Percentiles rank a stretch among this genome's conserved stretches.
phyloP scores from a whole-genome alignment of 2,797 vertebrate species.

The Sandelia bainsii region DNA sequence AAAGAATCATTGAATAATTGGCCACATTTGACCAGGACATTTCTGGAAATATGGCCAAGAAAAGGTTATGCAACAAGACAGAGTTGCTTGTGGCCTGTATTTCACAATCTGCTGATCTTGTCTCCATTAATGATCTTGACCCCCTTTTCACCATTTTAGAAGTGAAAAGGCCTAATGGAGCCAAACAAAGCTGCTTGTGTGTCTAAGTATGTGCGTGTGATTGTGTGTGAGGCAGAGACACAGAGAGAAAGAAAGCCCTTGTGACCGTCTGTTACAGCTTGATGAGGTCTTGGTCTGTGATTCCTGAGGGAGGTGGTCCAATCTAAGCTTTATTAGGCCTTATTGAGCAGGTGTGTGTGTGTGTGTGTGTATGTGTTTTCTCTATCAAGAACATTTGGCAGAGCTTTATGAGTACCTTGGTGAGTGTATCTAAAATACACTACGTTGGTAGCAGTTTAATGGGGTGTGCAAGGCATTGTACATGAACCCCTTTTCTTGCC shows the following conservation, averaged over 20 bases:
- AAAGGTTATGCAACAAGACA: slow-evolving; percentile 77
- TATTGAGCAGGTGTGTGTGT: slow-evolving; percentile 72
- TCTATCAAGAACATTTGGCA: slow-evolving; percentile 71
- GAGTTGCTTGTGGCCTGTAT: slow-evolving; percentile 69
- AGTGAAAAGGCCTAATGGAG: slow-evolving; percentile 78
- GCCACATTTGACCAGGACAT: slow-evolving; percentile 73
- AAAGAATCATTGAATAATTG: slow-evolving; percentile 77
- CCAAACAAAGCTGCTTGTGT: slow-evolving; percentile 73
- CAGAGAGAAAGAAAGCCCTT: slow-evolving; percentile 56
- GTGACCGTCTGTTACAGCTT: slow-evolving; percentile 84
- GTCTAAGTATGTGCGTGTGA: slow-evolving; percentile 31
- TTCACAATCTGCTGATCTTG: slow-evolving; percentile 75
- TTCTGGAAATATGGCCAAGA: slow-evolving; percentile 74
- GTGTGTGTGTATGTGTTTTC: slow-evolving; percentile 39
- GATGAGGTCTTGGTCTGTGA: slow-evolving; percentile 95
- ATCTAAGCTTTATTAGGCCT: slow-evolving; percentile 82
- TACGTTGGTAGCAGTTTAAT: slow-evolving; percentile 61
- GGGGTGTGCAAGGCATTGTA: slow-evolving; percentile 46
- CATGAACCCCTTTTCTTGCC: slow-evolving; percentile 38
- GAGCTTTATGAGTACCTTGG: slow-evolving; percentile 65
- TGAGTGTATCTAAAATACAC: slow-evolving; percentile 57
- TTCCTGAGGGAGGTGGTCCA: slow-evolving; percentile 89
- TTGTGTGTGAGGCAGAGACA: slow-evolving; percentile 49
- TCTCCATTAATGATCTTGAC: slow-evolving; percentile 80
- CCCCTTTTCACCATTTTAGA: slow-evolving; percentile 72